These are phyloP conservation scores for Chrysodeixis includens DNA, from an alignment of 2,888 invertebrate species.

Conservation along the genomic window DNA sequence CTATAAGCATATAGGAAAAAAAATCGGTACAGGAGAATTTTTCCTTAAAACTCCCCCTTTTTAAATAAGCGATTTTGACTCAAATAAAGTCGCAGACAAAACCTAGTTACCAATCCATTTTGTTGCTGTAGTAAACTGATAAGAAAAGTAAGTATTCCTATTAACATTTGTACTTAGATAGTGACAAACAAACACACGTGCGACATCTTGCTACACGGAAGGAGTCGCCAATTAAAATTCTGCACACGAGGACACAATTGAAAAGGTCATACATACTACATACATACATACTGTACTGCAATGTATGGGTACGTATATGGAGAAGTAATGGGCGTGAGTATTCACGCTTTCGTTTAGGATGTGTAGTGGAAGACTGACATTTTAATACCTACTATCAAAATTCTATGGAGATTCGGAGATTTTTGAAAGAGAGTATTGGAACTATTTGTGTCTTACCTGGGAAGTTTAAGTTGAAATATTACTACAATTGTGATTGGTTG, in stretches of 20 bases:
- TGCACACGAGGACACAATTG: conserved; percentile 76
- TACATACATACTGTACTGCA: conserved; percentile 5
- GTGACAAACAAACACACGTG: conserved; percentile 20
- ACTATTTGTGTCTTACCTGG: too few species aligned
- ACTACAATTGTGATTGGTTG: too few species aligned
- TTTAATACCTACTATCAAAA: too few species aligned
- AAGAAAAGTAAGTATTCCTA: conserved; percentile 4
- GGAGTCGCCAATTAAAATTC: conserved; percentile 67
- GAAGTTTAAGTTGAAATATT: too few species aligned
- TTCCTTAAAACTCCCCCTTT: too few species aligned
- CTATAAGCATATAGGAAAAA: too few species aligned
- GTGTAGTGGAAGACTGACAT: conserved; percentile 8
- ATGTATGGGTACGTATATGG: conserved; percentile 17
- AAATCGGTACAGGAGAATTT: too few species aligned
- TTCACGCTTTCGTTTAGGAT: conserved; percentile 36
- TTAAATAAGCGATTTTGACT: too few species aligned
- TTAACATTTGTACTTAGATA: neutral
- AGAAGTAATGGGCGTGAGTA: conserved; percentile 33
- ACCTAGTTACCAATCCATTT: neutral
- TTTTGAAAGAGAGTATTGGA: too few species aligned
- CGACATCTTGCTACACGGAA: conserved; percentile 64
- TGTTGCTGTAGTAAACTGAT: neutral
- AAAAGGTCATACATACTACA: conserved; percentile 60
- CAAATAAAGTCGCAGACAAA: too few species aligned
- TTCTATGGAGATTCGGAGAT: too few species aligned